A percentile compares a stretch with the other conserved stretches of the same genome.
Conservation (phyloP, 2,113 vertebrate species). For the Pholis gunnellus region DNA sequence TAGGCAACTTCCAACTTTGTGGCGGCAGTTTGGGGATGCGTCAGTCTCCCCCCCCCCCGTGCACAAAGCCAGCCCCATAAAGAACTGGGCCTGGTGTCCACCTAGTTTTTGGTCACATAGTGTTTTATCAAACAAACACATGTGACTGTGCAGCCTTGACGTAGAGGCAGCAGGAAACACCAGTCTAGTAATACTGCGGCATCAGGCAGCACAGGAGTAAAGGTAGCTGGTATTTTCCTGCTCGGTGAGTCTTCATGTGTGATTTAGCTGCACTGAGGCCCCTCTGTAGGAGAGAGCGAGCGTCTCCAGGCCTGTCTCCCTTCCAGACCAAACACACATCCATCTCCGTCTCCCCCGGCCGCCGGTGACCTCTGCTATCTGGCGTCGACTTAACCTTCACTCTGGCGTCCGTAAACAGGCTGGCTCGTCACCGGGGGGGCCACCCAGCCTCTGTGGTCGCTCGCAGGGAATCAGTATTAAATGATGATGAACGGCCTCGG, state of each 20-base stretch:
- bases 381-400: conserved; percentile 56
- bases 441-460: conserved; percentile 68
- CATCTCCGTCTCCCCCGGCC: conserved; percentile 49
- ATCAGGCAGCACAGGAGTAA: neutral
- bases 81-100: neutral
- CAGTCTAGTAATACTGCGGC: neutral
- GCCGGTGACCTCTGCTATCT: conserved; percentile 61
- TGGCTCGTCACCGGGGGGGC: conserved; percentile 53
- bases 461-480: conserved; percentile 41
- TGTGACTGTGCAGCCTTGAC: neutral
- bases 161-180: neutral
- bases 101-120: neutral
- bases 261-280: conserved; percentile 34
- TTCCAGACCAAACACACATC: conserved; percentile 75
- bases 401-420: conserved; percentile 53
- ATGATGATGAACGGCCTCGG: conserved; percentile 34
- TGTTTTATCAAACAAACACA: neutral
- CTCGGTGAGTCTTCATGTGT: conserved; percentile 25
- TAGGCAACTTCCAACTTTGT: no score
- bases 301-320: conserved; percentile 45
- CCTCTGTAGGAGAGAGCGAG: conserved; percentile 33
- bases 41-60: no score
- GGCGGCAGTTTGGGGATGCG: no score
- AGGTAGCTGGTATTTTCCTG: neutral
- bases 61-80: no score